Conservation (phyloP, 2,797 vertebrate species). For the Acrossocheilus fasciatus region DNA sequence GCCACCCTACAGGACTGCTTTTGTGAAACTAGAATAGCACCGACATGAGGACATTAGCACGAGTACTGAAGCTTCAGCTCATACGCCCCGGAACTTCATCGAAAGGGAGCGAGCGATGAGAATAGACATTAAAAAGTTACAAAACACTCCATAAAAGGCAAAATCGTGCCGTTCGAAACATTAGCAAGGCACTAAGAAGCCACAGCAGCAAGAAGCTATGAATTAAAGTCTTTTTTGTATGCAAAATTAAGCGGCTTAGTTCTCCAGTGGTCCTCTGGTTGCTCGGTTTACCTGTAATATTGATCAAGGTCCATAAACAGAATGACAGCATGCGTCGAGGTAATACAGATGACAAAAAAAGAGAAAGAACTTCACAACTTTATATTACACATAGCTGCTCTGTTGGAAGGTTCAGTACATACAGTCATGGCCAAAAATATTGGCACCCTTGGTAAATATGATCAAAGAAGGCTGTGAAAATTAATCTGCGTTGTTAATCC, state of each 20-base stretch:
- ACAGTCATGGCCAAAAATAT: too few relatives aligned
- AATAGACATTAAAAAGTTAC: not conserved
- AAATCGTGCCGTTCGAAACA: constrained; percentile 65
- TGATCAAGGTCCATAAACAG: constrained; percentile 21
- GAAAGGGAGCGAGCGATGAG: not conserved
- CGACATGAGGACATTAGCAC: constrained; percentile 17
- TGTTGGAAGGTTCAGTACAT: constrained; percentile 43
- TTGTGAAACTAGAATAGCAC: constrained; percentile 15
- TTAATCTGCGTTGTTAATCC: too few relatives aligned
- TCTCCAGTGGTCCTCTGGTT: constrained; percentile 30
- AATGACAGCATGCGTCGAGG: constrained; percentile 36
- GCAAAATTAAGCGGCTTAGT: not conserved
- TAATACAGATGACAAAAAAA: constrained; percentile 28
- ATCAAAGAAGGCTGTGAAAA: too few relatives aligned
- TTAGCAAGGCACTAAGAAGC: constrained; percentile 62
- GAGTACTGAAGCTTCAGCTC: not conserved
- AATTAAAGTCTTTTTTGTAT: constrained; percentile 20
- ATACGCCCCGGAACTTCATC: not conserved
- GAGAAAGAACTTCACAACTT: constrained; percentile 58
- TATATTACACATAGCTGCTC: constrained; percentile 61
- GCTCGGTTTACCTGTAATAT: constrained; percentile 42
- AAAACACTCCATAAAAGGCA: constrained; percentile 32
- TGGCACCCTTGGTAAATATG: too few relatives aligned
- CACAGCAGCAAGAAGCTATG: constrained; percentile 53
- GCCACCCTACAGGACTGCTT: not conserved